These are phyloP conservation scores for Cephalophus harveyi DNA, from an alignment of 2,113 vertebrate species.

Conservation along the genomic window DNA sequence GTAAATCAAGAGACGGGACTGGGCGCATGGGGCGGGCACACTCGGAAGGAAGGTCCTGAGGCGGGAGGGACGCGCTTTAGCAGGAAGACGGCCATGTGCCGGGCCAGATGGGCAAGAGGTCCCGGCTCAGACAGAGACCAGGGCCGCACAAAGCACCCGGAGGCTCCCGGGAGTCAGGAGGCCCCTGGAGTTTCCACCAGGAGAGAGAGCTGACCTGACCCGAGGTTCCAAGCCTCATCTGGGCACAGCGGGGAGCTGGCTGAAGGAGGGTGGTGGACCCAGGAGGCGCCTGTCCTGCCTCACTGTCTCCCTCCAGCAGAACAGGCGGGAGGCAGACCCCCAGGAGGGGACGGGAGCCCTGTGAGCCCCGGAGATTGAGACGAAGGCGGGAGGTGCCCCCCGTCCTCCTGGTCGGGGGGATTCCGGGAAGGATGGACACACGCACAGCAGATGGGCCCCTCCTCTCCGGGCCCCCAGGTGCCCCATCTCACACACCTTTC, in stretches of 20 bases:
- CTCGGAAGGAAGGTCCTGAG: background rate
- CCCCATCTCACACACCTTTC: rapidly evolving
- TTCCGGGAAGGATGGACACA: background rate
- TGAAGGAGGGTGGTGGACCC: rapidly evolving
- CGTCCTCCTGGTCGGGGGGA: rapidly evolving
- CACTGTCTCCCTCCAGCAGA: background rate
- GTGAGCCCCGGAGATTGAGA: rapidly evolving
- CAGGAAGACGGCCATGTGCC: rapidly evolving
- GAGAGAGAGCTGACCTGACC: rapidly evolving
- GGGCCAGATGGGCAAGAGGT: background rate
- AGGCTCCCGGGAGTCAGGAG: rapidly evolving
- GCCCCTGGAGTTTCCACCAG: background rate
- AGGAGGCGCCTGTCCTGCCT: background rate
- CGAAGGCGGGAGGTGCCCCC: rapidly evolving
- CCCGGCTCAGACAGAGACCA: rapidly evolving
- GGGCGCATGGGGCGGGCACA: rapidly evolving
- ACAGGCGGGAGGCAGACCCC: rapidly evolving
- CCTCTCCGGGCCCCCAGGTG: rapidly evolving
- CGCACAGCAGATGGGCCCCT: background rate
- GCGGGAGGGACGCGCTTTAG: rapidly evolving
- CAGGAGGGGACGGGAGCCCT: rapidly evolving
- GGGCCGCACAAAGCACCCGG: rapidly evolving
- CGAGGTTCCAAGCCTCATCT: rapidly evolving
- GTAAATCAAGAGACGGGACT: rapidly evolving
- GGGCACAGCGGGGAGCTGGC: rapidly evolving